Conservation (phyloP, 2,113 vertebrate genomes). For the Chrysochloris asiatica region DNA sequence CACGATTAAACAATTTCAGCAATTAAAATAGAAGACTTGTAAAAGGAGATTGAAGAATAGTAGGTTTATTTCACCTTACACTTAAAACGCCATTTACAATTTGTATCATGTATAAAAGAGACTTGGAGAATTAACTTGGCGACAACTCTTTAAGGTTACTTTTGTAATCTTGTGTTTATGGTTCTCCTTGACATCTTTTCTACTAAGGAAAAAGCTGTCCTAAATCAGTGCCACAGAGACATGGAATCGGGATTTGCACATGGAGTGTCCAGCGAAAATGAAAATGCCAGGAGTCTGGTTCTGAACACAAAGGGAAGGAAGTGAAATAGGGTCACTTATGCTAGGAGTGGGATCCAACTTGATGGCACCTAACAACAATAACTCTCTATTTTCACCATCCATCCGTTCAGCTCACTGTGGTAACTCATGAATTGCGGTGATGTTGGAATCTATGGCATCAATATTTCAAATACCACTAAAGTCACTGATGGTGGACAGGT, state of each 20-base stretch:
- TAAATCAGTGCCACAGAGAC: neutral
- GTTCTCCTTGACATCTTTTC: neutral
- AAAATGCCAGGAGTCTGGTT: neutral
- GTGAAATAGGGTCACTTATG: neutral
- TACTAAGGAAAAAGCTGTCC: neutral
- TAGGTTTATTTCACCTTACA: slow-evolving; percentile 41
- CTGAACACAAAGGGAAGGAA: neutral
- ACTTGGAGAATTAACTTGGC: neutral
- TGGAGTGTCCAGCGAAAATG: neutral
- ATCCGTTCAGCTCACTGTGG: neutral
- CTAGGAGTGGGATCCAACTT: too few relatives aligned
- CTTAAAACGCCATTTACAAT: slow-evolving; percentile 14
- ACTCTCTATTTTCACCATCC: neutral
- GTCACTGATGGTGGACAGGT: neutral
- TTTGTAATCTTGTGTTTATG: neutral
- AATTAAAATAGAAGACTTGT: slow-evolving; percentile 34
- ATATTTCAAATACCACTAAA: neutral
- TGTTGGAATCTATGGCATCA: neutral
- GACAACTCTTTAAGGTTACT: neutral
- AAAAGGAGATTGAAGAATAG: neutral
- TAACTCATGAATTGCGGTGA: neutral
- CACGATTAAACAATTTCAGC: slow-evolving; percentile 51
- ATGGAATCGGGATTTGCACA: neutral
- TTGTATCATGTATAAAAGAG: neutral
- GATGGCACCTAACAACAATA: too few relatives aligned